phyloP scores from a whole-genome alignment of 1,140 invertebrate species.

The Drosophila seguyi region DNA sequence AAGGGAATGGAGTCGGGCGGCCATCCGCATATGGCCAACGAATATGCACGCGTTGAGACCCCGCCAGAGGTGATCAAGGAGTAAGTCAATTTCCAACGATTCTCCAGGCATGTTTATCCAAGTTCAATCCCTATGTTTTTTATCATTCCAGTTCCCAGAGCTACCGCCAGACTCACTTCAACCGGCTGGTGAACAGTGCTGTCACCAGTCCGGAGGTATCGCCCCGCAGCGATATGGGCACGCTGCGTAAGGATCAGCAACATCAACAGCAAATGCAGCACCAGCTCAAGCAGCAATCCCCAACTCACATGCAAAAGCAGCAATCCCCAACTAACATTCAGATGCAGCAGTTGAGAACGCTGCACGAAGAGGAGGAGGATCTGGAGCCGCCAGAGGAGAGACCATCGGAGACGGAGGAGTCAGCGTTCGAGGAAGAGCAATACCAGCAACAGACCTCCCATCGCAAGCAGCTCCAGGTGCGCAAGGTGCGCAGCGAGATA shows the following conservation, averaged over 20 bases:
- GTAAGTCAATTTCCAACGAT: constrained; percentile 20
- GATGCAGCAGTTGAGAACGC: neutral
- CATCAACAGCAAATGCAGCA: constrained; percentile 5
- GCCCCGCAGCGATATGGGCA: constrained; percentile 57
- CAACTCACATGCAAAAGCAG: constrained; percentile 2
- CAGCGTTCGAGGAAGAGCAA: constrained; percentile 3
- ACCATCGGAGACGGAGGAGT: constrained; percentile 21
- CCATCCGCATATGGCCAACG: constrained; percentile 38
- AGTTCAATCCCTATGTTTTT: neutral
- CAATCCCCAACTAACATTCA: too few relatives aligned
- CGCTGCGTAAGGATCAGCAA: constrained; percentile 60
- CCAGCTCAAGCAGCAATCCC: constrained; percentile 1
- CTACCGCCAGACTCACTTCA: constrained; percentile 30
- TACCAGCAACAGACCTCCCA: constrained; percentile 8
- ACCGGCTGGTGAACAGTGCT: constrained; percentile 56
- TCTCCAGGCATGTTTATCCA: neutral
- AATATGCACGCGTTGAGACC: constrained; percentile 59
- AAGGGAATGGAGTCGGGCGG: constrained; percentile 18
- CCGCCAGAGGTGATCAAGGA: constrained; percentile 63
- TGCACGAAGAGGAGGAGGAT: constrained; percentile 20
- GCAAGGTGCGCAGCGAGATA: constrained; percentile 82
- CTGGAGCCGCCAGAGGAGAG: neutral
- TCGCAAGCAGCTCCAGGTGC: constrained; percentile 63
- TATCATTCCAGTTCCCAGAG: constrained; percentile 34
- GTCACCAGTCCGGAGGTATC: constrained; percentile 51